Base-by-base conservation (phyloP, 2,888 invertebrate genomes). In the Rotaria magnacalcarata region DNA sequence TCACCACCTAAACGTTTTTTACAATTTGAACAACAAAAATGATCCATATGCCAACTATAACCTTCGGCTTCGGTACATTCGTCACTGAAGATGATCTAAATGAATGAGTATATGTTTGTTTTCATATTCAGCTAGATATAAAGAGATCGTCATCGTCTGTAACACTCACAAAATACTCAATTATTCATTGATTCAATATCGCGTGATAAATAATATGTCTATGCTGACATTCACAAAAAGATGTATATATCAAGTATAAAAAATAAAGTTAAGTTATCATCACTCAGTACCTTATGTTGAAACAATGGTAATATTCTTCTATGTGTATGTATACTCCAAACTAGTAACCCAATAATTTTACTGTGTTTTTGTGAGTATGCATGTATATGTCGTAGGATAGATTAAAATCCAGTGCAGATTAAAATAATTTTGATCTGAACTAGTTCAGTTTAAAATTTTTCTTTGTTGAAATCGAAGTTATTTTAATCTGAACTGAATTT, bases 31-130 rank as follows among this genome's bases (percentile, higher is more conserved):
- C 98, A 99, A n/a, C 96, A 95, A 91, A 99, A 99, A 92, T 99
- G 98, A 89, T 96, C 95, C 96, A 98, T 97, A 92, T 98, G 98
- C 97, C 97, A 99, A 85, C 97, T 97, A 88, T 96, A 93, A 21
- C 97, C 97, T 91, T 99, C 98, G 0, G 98, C 98, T 92, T 99
- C 98, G n/a, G 98, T 98, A 92, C 98, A 99, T 92, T 99, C 98
- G 92, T 98, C 97, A 16, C 97, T 96, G 88, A 98, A 94, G 90
- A 98, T 98, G 88, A 98, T 96, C 75, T 75, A 75, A 41, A 75
- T n/a, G 47, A 11, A 43, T 47, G n/a, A 75, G 1, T 19, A 67
- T 67, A 10, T 3, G 5, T 67, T 67, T 54, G 5, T 19, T 54
- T 21, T 54, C 54, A 3, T 54, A 52, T 11, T 54, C 54, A 54